Evolutionary conservation across 2,888 invertebrate genomes (phyloP).

Genomic region (Alloplasta piceator): DNA sequence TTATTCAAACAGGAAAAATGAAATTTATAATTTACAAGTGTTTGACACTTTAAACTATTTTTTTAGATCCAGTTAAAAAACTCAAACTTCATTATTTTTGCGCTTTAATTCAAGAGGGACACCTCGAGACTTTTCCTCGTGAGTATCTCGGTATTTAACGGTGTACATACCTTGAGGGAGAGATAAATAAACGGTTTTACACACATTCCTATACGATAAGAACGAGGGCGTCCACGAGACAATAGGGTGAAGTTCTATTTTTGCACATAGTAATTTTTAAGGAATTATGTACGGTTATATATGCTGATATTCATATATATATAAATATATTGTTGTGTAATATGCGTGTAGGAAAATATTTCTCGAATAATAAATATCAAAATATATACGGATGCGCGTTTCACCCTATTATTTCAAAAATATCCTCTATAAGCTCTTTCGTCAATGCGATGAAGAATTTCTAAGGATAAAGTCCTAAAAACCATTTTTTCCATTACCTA

Average conservation of each 20-base stretch:
- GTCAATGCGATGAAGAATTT: too few relatives aligned
- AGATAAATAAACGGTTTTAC: constrained; percentile 59
- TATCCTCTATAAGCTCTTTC: too few relatives aligned
- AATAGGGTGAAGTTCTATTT: constrained; percentile 74
- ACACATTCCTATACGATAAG: constrained; percentile 74
- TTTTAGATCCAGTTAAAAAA: not conserved
- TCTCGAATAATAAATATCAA: constrained; percentile 68
- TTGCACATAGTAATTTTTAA: constrained; percentile 75
- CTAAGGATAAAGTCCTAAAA: too few relatives aligned
- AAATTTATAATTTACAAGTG: not conserved
- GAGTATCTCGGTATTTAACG: constrained; percentile 22
- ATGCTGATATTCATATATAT: constrained; percentile 64
- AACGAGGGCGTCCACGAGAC: constrained; percentile 70
- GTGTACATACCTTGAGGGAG: constrained; percentile 56
- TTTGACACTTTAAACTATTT: not conserved
- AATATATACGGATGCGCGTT: constrained; percentile 55
- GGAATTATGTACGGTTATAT: constrained; percentile 71
- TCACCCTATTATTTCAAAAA: too few relatives aligned
- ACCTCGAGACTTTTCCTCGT: not conserved
- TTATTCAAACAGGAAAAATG: not conserved
- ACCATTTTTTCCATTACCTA: too few relatives aligned
- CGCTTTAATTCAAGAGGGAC: too few relatives aligned
- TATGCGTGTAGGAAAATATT: constrained; percentile 74
- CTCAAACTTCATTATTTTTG: not conserved
- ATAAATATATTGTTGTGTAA: too few relatives aligned